Base-by-base conservation (phyloP, 2,797 vertebrate species). In the Uromys caudimaculatus region DNA sequence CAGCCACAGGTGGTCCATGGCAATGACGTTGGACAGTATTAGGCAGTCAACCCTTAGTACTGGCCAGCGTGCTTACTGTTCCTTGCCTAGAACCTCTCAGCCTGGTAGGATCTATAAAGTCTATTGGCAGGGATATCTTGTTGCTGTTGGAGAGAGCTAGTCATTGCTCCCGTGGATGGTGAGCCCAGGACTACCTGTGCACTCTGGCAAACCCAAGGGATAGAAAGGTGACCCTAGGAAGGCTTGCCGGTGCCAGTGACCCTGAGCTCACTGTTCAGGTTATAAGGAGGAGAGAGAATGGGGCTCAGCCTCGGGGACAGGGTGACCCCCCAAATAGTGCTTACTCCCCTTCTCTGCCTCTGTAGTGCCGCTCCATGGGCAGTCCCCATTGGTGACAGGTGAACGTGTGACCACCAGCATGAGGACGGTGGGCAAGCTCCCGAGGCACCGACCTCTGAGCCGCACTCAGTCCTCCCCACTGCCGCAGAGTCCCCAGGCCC, bases 391-490 rank as follows among this genome's bases (percentile, higher is more conserved):
- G 98, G 99, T 99, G 95, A 99, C 99, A 0, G 99, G 99, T 3
- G 99, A 99, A 77, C 99, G 99, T 0, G 98, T 98, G 86, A 99
- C 99, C 71, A 97, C 98, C 64, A 98, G 97, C 97, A 99, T 99
- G 98, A 98, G 99, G 81, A 97, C 99, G 0, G 99, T 99, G 97
- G 99, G 97, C 98, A 99, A 99, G 96, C 98, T 99, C 95, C 99
- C 99, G 0, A 98, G 99, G 73, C 99, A 99, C 97, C 99, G 99
- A 2, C 99, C 99, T 0, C 96, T 99, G 97, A 99, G 99, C 96
- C 99, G 99, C 77, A 99, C 99, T 0, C 99, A 99, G 98, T 99
- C 99, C 0, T 99, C 99, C 0, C 99, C 99, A 0, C 97, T 99
- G 96, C 99, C 99, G 7, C 99, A 99, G 98, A 99, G 99, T 69